phyloP scores from a whole-genome alignment of 92 coral and sea anemone genomes.

The Zoanthus gigantus region DNA sequence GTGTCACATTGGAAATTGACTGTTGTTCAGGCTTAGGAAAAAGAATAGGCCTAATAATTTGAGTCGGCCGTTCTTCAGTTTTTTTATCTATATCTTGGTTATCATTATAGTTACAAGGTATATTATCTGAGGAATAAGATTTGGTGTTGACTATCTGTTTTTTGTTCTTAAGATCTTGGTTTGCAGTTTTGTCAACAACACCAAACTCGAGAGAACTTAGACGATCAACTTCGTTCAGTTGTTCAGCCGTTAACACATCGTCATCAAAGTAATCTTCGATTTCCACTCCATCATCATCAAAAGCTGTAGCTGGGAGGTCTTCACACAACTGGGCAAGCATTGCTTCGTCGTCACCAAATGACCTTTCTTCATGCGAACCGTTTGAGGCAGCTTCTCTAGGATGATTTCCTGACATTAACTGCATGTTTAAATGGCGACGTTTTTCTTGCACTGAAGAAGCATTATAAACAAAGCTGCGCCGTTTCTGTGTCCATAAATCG shows the following conservation, averaged over 20 bases:
- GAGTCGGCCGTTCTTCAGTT: neutral
- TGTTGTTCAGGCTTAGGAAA: conserved; percentile 15
- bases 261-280: conserved; percentile 77
- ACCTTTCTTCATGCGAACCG: conserved; percentile 60
- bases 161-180: neutral
- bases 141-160: neutral
- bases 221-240: conserved; percentile 74
- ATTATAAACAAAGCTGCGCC: conserved; percentile 76
- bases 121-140: neutral
- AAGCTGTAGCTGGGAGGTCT: conserved; percentile 77
- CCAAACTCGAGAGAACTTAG: conserved; percentile 62
- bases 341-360: conserved; percentile 44
- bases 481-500: conserved; percentile 65
- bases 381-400: conserved; percentile 39
- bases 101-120: neutral
- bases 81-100: neutral
- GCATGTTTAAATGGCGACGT: conserved; percentile 20
- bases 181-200: conserved; percentile 8
- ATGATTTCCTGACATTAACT: conserved; percentile 18
- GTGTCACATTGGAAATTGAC: neutral
- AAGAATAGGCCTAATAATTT: neutral
- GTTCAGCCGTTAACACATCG: conserved; percentile 79
- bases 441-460: conserved; percentile 52
- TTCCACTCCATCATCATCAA: conserved; percentile 72
- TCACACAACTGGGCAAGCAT: conserved; percentile 74